A percentile compares a stretch with the other conserved stretches of the same genome.
Conservation (phyloP, 2,888 invertebrate species). For the Arctia plantaginis region DNA sequence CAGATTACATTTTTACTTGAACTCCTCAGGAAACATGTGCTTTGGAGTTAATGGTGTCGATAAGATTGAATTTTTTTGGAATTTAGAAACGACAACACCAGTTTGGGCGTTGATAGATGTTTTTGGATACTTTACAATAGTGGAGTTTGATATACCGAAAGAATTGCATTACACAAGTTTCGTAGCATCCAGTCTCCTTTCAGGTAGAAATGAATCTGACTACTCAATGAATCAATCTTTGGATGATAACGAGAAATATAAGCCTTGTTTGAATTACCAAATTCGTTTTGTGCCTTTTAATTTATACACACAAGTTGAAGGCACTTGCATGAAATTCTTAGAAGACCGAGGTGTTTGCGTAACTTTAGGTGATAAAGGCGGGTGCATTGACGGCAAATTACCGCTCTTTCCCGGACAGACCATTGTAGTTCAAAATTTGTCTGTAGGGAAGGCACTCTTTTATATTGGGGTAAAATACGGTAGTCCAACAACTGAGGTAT, state of each 20-base stretch:
- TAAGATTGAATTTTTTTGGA: neutral
- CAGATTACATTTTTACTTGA: neutral
- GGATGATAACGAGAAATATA: neutral
- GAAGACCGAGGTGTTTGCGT: neutral
- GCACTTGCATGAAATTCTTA: neutral
- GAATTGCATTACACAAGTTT: neutral
- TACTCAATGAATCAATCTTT: neutral
- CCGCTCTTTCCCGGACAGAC: neutral
- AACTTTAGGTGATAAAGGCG: neutral
- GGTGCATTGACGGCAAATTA: neutral
- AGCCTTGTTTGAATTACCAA: neutral
- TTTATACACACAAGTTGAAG: neutral
- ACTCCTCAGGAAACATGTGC: neutral
- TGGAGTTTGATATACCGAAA: neutral
- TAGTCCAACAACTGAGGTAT: neutral
- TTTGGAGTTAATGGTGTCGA: conserved; percentile 2
- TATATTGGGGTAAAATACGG: neutral
- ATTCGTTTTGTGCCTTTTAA: neutral
- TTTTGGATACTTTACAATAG: conserved; percentile 6
- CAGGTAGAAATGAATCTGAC: neutral
- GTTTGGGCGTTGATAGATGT: conserved; percentile 3
- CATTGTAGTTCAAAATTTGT: neutral
- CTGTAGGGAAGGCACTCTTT: neutral
- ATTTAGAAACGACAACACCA: neutral
- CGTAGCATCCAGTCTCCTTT: neutral